These are phyloP conservation scores for Grammomys surdaster DNA, from an alignment of 2,113 vertebrate species.

Conservation along the genomic window DNA sequence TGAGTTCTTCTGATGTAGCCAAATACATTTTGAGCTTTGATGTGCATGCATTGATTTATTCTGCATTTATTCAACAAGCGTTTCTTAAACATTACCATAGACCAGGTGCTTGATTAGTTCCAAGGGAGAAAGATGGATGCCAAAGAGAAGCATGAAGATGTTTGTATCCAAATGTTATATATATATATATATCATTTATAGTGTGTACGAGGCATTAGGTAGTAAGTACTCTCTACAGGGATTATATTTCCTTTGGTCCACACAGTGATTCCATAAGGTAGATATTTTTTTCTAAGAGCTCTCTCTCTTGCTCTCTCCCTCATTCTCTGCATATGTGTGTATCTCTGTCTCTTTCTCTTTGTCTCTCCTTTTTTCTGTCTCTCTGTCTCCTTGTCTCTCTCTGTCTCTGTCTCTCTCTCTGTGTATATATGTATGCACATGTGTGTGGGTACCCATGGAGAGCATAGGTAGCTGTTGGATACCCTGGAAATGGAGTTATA, in stretches of 20 bases:
- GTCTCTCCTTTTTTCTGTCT: too few species aligned
- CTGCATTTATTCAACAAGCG: background rate
- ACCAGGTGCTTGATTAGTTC: background rate
- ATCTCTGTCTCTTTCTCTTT: background rate
- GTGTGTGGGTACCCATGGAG: background rate
- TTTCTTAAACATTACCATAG: background rate
- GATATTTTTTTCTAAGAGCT: background rate
- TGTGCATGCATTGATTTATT: background rate
- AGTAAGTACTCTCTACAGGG: background rate
- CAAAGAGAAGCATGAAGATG: background rate
- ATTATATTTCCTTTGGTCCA: background rate
- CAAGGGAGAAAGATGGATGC: background rate
- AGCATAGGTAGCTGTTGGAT: background rate
- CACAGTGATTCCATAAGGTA: background rate
- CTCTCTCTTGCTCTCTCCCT: background rate
- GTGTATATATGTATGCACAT: background rate
- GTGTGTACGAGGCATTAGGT: background rate
- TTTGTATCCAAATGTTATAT: slow-evolving; percentile 45
- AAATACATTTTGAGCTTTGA: background rate
- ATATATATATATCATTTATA: background rate
- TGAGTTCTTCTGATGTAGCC: background rate
- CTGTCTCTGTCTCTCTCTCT: background rate
- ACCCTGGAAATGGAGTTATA: background rate
- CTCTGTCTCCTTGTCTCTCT: too few species aligned
- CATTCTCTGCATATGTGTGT: background rate